Base-by-base conservation (phyloP, 2,797 vertebrate species). In the Oophaga sylvatica region DNA sequence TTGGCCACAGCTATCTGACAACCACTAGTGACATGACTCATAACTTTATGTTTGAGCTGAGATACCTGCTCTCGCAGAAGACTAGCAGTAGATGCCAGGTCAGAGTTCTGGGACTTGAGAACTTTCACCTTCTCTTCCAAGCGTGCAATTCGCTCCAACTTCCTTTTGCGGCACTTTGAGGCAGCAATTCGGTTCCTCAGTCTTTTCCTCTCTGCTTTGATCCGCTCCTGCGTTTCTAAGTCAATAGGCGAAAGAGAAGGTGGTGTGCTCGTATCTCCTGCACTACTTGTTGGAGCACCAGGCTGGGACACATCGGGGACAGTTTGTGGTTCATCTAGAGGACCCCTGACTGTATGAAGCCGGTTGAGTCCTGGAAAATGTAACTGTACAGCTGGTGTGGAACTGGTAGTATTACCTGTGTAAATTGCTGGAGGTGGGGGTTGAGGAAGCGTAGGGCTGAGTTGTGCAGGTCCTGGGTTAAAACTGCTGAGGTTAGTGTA, bases 41-140 rank as follows among this genome's bases (percentile, higher is more conserved):
- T 96, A 91, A 97, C 96, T 89, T 97, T 97, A 89, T 97, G 96
- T 90, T 97, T 97, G 85, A 97, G 95, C 92, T 97, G 96, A 0
- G 94, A 94, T 62, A 97, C 97, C 93, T 97, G 96, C 89, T 97
- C 95, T 13, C 96, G 92, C 80, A 97, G 92, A 82, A 96, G 94
- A 88, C 95, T 93, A 3, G 96, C 97, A 0, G 96, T 97, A 88
- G 96, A 95, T 26, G 96, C 96, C 91, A 97, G 92, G 92, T 97
- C 96, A 0, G 94, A 95, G 94, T 97, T 97, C 92, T 97, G 96
- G 35, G 90, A 95, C 92, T 97, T 97, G 45, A 97, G 94, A 56
- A 95, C 95, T 91, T 97, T 97, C 79, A 97, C 97, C 85, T 97
- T 97, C 90, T 97, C 96, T 90, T 97, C 97, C 89, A 97, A 93